Conservation (phyloP, 2,888 invertebrate genomes). For the Lithophane ornitopus region DNA sequence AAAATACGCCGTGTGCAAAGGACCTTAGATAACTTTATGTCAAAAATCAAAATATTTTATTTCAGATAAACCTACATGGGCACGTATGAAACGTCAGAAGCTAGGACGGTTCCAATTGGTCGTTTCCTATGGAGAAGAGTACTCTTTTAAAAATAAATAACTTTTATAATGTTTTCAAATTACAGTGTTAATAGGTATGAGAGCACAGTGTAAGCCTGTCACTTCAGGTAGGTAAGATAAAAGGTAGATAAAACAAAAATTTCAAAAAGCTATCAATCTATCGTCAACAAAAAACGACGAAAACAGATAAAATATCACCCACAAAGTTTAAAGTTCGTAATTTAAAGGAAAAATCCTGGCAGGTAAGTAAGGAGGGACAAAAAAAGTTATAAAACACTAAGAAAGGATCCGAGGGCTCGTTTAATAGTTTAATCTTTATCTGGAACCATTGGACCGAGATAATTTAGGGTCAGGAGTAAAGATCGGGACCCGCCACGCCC, state of each 20-base stretch:
- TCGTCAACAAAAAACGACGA: conserved; percentile 1
- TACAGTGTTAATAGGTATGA: too few relatives aligned
- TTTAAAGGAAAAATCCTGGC: conserved; percentile 38
- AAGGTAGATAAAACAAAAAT: conserved; percentile 13
- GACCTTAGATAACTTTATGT: not conserved
- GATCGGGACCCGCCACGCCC: conserved; percentile 70
- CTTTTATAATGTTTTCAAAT: too few relatives aligned
- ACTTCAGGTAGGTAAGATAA: not conserved
- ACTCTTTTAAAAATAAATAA: too few relatives aligned
- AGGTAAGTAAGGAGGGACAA: conserved; percentile 39
- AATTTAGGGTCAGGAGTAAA: conserved; percentile 75
- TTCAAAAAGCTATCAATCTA: conserved; percentile 22
- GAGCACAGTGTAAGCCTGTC: too few relatives aligned
- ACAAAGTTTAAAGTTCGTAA: conserved; percentile 43
- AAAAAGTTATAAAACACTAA: conserved; percentile 63
- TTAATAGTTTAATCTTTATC: conserved; percentile 81
- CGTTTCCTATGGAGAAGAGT: too few relatives aligned
- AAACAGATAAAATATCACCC: conserved; percentile 28
- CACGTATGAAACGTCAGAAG: too few relatives aligned
- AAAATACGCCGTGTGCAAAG: too few relatives aligned
- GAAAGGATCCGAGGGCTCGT: conserved; percentile 54
- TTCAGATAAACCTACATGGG: too few relatives aligned
- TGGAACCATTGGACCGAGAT: conserved; percentile 75
- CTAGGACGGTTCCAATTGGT: too few relatives aligned
- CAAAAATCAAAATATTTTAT: too few relatives aligned